phyloP scores from a whole-genome alignment of 2,888 invertebrate genomes.

The Temnothorax ravouxi region DNA sequence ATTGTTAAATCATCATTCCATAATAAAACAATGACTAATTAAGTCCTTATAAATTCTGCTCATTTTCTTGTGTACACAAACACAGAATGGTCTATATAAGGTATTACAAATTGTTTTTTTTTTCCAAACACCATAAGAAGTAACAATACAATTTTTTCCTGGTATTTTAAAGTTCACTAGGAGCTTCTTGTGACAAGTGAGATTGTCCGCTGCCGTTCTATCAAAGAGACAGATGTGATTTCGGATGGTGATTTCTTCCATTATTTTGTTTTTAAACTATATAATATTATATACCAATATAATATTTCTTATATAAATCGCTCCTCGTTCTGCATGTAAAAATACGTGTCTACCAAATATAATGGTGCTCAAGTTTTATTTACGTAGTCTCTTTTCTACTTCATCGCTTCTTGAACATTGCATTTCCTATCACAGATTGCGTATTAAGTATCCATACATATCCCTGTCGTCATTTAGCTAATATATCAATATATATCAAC shows the following conservation, averaged over 20 bases:
- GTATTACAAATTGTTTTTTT: not conserved
- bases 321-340: constrained; percentile 18
- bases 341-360: constrained; percentile 43
- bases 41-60: not conserved
- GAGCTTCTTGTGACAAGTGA: not conserved
- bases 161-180: not conserved
- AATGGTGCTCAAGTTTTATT: constrained; percentile 42
- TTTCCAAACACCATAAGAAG: not conserved
- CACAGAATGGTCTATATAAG: not conserved
- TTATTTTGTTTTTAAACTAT: not conserved
- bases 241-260: not conserved
- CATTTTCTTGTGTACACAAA: constrained; percentile 9
- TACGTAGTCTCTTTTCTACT: constrained; percentile 32
- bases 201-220: not conserved
- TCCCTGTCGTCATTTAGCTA: constrained; percentile 34
- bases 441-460: constrained; percentile 27
- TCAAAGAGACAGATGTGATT: not conserved
- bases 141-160: not conserved
- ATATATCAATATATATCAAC: constrained; percentile 29
- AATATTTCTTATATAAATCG: constrained; percentile 15
- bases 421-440: constrained; percentile 75
- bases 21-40: constrained; percentile 29
- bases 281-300: not conserved
- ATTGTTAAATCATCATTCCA: constrained; percentile 55
- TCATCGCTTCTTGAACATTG: constrained; percentile 55